A percentile compares a stretch with the other conserved stretches of the same genome.
Conservation (phyloP, 2,888 invertebrate genomes). For the Nycteola revayana region DNA sequence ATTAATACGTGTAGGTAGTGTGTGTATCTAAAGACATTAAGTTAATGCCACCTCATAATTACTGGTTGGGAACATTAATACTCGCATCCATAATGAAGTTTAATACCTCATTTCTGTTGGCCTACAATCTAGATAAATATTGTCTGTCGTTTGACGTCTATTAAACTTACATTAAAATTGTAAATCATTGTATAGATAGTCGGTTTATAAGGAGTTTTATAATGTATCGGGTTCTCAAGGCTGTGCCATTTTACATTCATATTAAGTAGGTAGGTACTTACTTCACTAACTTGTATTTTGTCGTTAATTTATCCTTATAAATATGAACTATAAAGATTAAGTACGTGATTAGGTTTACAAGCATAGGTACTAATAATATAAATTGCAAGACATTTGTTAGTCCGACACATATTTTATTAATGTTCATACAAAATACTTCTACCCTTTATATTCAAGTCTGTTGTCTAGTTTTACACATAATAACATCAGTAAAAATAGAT, state of each 20-base stretch:
- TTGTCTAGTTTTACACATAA: too few species aligned
- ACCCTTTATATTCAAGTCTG: too few species aligned
- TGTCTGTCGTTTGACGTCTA: conserved; percentile 63
- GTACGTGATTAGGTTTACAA: too few species aligned
- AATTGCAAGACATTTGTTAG: too few species aligned
- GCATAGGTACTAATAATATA: too few species aligned
- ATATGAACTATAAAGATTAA: not conserved
- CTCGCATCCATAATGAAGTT: conserved; percentile 80
- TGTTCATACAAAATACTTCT: too few species aligned
- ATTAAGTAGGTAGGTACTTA: conserved; percentile 25
- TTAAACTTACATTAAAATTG: conserved; percentile 68
- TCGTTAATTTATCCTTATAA: conserved; percentile 21
- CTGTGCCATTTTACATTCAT: conserved; percentile 27
- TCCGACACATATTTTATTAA: too few species aligned
- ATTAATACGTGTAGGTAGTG: conserved; percentile 26
- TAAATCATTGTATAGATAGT: conserved; percentile 46
- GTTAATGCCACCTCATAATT: conserved; percentile 80
- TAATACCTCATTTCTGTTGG: conserved; percentile 76
- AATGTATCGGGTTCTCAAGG: conserved; percentile 31
- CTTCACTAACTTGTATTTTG: conserved; percentile 11
- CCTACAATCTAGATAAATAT: conserved; percentile 78
- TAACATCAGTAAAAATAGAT: too few species aligned
- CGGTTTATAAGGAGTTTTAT: conserved; percentile 26
- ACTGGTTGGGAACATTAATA: conserved; percentile 77
- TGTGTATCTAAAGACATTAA: conserved; percentile 73